Evolutionary conservation across 2,888 invertebrate genomes (phyloP).

Genomic region (Neuroscelio doddi): DNA sequence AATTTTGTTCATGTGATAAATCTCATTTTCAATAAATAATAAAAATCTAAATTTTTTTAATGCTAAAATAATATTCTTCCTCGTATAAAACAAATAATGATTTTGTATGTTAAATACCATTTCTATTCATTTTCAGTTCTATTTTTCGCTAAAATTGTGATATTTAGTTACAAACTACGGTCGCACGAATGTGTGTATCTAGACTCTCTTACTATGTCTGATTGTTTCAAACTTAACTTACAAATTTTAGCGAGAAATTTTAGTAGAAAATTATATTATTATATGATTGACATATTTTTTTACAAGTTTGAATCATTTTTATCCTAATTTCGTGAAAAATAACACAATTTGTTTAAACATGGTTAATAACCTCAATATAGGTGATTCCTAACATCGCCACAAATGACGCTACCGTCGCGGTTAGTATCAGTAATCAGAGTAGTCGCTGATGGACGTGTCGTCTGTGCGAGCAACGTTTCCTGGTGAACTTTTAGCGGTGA

Average conservation of each 20-base stretch:
- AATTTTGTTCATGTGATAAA: no score
- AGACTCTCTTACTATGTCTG: neutral
- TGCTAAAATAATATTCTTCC: no score
- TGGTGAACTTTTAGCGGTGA: neutral
- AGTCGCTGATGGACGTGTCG: conserved; percentile 2
- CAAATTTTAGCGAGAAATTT: neutral
- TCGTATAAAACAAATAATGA: no score
- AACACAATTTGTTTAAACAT: neutral
- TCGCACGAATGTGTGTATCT: neutral
- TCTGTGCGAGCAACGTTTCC: neutral
- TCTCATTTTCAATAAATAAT: no score
- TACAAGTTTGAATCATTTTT: neutral
- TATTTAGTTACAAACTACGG: neutral
- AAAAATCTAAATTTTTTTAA: no score
- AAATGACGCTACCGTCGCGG: neutral
- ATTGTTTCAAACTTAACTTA: neutral
- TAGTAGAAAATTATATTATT: neutral
- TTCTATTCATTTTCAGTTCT: no score
- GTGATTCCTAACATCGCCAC: neutral
- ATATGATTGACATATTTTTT: neutral
- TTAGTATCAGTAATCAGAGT: neutral
- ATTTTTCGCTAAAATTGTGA: neutral
- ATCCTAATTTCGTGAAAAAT: neutral
- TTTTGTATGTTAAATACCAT: no score
- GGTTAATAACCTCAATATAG: neutral